A percentile compares a stretch with the other conserved stretches of the same genome.
Conservation (phyloP, 2,888 invertebrate genomes). For the Scaptomyza caliginosa region DNA sequence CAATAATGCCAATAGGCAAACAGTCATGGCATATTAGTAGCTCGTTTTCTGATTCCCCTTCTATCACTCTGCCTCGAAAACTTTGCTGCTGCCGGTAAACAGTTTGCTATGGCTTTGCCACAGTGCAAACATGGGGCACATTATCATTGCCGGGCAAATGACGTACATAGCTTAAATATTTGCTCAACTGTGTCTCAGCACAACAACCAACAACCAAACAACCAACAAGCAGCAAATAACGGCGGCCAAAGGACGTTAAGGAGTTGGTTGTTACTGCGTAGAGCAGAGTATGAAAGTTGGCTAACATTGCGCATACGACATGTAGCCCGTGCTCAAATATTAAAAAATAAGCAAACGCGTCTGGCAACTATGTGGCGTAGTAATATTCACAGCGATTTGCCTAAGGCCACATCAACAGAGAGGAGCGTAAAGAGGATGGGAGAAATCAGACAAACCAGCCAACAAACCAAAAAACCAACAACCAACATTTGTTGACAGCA, state of each 20-base stretch:
- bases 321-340: conserved; percentile 73
- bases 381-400: conserved; percentile 71
- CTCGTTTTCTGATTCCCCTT: conserved; percentile 6
- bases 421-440: background rate
- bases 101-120: conserved; percentile 64
- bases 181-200: conserved; percentile 70
- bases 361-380: conserved; percentile 64
- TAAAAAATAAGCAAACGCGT: conserved; percentile 69
- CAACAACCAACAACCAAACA: conserved; percentile 55
- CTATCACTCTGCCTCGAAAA: conserved; percentile 10
- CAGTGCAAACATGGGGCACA: conserved; percentile 69
- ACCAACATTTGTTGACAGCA: conserved; percentile 71
- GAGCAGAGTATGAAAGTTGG: conserved; percentile 40
- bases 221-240: conserved; percentile 1
- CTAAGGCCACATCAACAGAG: conserved; percentile 49
- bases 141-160: conserved; percentile 75
- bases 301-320: conserved; percentile 72
- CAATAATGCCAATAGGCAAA: conserved; percentile 71
- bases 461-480: conserved; percentile 47
- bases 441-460: conserved; percentile 35
- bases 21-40: conserved; percentile 59
- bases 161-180: conserved; percentile 76
- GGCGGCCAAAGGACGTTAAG: conserved; percentile 17
- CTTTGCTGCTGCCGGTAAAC: conserved; percentile 55
- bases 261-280: conserved; percentile 34